Evolutionary conservation across 1,140 invertebrate species (phyloP), one percentile per base, ranked within the genome.

Genomic region (Orchestia grillus): DNA sequence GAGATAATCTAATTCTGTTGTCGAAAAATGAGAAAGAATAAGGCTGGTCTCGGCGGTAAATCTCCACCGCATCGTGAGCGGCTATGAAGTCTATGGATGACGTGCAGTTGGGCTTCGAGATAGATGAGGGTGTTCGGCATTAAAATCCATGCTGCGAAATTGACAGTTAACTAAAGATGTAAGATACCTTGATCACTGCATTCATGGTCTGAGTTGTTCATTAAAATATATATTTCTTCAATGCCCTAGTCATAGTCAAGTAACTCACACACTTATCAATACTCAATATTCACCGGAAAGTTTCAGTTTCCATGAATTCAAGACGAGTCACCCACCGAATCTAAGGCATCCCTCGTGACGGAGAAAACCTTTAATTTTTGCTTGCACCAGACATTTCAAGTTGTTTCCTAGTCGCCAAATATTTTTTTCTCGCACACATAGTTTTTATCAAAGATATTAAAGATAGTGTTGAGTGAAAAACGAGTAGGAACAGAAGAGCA

Each of bases 11-110:
- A 94, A 94, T 94, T 45, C 47, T 94, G 92, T 94, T 45, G 92
- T 94, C 92, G 92, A 94, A 94, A 94, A 94, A 94, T 94, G 92
- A 47, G 92, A 42, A 47, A 94, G 92, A 94, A 94, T 94, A 94
- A 94, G 92, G 92, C 44, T 42, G 36, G 44, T 45, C 92, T 94
- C 44, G 92, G 23, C 15, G 92, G 92, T 94, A 94, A 94, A 94
- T 94, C 92, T 47, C 92, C 16, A 15, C 44, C 92, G 92, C 41
- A 94, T 94, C 41, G 41, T 94, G 44, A 94, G 44, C 44, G 40
- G 92, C 6, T n/a, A 44, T 90, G 62, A 77, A 77, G 62, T 77
- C 62, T 77, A 77, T 77, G 62, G 62, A 36, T 77, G 62, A 36
- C 36, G 62, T 77, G 15, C 28, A 77, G 62, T 77, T 8, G 62